Conservation (phyloP, 1,140 invertebrate genomes). For the Heterodera carotae region DNA sequence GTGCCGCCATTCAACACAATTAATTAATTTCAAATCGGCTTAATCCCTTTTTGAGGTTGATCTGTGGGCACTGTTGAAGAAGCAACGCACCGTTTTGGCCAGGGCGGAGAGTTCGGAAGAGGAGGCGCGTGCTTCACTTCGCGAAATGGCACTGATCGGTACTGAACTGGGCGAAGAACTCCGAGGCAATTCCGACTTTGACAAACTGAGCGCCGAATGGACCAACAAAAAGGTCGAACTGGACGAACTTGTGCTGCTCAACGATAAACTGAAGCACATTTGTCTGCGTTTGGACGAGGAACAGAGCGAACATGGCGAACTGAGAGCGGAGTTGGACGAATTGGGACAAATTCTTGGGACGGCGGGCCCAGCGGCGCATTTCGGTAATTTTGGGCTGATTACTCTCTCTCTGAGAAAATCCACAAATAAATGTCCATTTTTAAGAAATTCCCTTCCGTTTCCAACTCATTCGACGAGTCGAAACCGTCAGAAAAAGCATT, state of each 20-base stretch:
- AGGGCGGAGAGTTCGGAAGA: slow-evolving; percentile 46
- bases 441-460: neutral
- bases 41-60: slow-evolving; percentile 5
- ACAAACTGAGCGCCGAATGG: slow-evolving; percentile 39
- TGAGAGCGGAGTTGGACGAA: slow-evolving; percentile 18
- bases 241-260: slow-evolving; percentile 39
- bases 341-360: neutral
- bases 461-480: neutral
- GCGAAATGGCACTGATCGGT: slow-evolving; percentile 48
- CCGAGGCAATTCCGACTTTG: slow-evolving; percentile 21
- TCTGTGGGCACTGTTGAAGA: slow-evolving; percentile 27
- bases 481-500: slow-evolving; percentile 25
- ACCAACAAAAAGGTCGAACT: slow-evolving; percentile 18
- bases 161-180: slow-evolving; percentile 31
- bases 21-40: slow-evolving; percentile 24
- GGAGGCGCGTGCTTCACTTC: slow-evolving; percentile 42
- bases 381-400: too few species aligned
- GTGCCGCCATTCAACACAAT: neutral
- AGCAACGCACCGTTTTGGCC: slow-evolving; percentile 38
- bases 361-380: too few species aligned
- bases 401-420: too few species aligned
- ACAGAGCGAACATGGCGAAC: neutral
- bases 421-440: too few species aligned
- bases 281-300: slow-evolving; percentile 8
- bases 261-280: neutral